Base-by-base conservation (phyloP, 2,888 invertebrate genomes). In the Neocrepidodera transversa region DNA sequence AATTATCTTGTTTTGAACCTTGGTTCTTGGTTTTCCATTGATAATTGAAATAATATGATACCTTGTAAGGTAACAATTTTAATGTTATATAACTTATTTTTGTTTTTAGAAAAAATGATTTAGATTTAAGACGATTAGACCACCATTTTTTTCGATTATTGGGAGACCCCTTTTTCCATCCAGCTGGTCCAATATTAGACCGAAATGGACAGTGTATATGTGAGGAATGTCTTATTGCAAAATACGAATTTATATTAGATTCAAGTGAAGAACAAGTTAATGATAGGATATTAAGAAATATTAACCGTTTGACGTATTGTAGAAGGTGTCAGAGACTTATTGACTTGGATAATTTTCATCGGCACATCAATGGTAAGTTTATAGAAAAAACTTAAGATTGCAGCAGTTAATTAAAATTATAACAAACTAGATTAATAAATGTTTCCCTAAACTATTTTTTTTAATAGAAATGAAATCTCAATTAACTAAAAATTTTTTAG, bases 121-220 rank as follows among this genome's bases (percentile, higher is more conserved):
- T 75, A 58, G 74, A 76, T 62, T 60, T 72, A 55, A 55, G 62
- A 40, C 67, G 75, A 52, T 65, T 77, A 35, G 76, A 76, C 60
- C 72, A 73, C 56, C 75, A 76, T 55, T 67, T 77, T 49, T 72
- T 76, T 58, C 71, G 73, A 7, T 63, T 76, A 48, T 67, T 76
- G 7, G 71, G 71, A 26, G 75, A 77, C 60, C 73, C 69, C 32
- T 67, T 65, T 40, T 66, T 73, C 36, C 62, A 68, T 63, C 68
- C 71, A 63, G 72, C 76, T 8, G 76, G 75, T 40, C 71, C 73
- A 28, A 71, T 74, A 40, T 64, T 78, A 49, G 74, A 76, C 42
- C 70, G 73, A 32, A 72, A 71, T 51, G 78, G 78, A 5, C 72
- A 74, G 36, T 78, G 78, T 64, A 71, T 77, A 43, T 78, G 78